These are phyloP conservation scores for Automeris io DNA, from an alignment of 2,888 invertebrate genomes.

Conservation along the genomic window DNA sequence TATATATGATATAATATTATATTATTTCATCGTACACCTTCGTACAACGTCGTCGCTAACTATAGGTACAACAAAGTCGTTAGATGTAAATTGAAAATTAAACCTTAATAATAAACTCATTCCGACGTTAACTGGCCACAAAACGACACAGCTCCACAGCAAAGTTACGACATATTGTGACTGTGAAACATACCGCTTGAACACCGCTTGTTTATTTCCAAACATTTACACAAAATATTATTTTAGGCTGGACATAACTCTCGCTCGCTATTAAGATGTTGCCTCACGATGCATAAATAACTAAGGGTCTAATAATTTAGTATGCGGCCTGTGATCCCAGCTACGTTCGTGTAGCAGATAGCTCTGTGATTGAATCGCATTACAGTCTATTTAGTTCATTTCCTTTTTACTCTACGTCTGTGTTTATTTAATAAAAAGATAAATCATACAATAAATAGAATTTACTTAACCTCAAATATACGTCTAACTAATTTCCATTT, in stretches of 20 bases:
- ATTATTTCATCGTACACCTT: too few relatives aligned
- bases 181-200: slow-evolving; percentile 44
- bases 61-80: too few relatives aligned
- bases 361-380: slow-evolving; percentile 61
- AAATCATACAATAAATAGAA: slow-evolving; percentile 3
- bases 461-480: too few relatives aligned
- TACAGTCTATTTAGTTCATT: slow-evolving; percentile 54
- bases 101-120: slow-evolving; percentile 55
- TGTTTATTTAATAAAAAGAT: slow-evolving; percentile 10
- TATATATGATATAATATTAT: too few relatives aligned
- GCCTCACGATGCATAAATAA: slow-evolving; percentile 73
- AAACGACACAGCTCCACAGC: slow-evolving; percentile 33
- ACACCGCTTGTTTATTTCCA: slow-evolving; percentile 66
- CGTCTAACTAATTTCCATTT: too few relatives aligned
- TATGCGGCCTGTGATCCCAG: slow-evolving; percentile 64
- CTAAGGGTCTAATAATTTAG: slow-evolving; percentile 70
- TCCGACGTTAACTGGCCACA: slow-evolving; percentile 50
- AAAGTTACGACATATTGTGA: slow-evolving; percentile 55
- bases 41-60: too few relatives aligned
- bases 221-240: slow-evolving; percentile 74
- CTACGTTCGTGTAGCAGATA: slow-evolving; percentile 50
- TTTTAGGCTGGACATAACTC: slow-evolving; percentile 74
- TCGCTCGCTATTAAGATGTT: slow-evolving; percentile 69
- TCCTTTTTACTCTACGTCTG: slow-evolving; percentile 29
- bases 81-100: slow-evolving; percentile 49